Evolutionary conservation across 2,113 vertebrate species (phyloP).

Genomic region (Physeter macrocephalus): DNA sequence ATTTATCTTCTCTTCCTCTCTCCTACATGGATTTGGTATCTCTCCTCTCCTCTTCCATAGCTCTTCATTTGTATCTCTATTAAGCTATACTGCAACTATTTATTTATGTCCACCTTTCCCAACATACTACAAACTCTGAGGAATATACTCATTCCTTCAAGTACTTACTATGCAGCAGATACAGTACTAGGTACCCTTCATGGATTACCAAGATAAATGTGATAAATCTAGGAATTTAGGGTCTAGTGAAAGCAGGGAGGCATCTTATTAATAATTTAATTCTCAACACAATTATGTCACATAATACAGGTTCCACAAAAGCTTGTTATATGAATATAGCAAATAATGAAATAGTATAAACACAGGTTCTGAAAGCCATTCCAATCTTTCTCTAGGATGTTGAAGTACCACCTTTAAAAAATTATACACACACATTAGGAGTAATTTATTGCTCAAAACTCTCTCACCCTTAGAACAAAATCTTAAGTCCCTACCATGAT

Average conservation of each 20-base stretch:
- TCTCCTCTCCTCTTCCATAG: not conserved
- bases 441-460: constrained; percentile 14
- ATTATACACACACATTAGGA: not conserved
- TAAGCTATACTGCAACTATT: not conserved
- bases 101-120: not conserved
- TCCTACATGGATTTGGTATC: not conserved
- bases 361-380: not conserved
- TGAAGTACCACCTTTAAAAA: not conserved
- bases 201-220: constrained; percentile 17
- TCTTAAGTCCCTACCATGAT: not conserved
- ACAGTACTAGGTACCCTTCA: not conserved
- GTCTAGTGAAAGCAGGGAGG: not conserved
- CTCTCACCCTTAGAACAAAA: not conserved
- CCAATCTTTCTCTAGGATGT: not conserved
- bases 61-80: not conserved
- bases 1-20: not conserved
- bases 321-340: not conserved
- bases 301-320: not conserved
- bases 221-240: not conserved
- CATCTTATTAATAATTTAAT: constrained; percentile 3
- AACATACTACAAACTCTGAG: not conserved
- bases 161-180: not conserved
- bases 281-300: not conserved
- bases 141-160: not conserved
- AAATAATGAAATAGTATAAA: constrained; percentile 17